Evolutionary conservation across 2,888 invertebrate genomes (phyloP).

Genomic region (Pandemis corylana): DNA sequence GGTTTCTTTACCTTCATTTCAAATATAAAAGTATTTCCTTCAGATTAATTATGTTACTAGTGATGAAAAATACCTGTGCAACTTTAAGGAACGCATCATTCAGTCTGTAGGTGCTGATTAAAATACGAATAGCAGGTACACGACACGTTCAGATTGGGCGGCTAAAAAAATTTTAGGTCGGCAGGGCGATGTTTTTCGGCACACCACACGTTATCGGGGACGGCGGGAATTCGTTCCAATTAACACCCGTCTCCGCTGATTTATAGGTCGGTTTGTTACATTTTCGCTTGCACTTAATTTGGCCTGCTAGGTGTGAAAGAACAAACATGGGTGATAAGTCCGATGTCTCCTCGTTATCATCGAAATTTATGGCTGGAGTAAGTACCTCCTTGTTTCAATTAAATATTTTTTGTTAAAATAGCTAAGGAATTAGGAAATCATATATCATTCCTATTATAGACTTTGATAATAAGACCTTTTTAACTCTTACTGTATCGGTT

Average conservation of each 20-base stretch:
- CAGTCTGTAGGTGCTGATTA: slow-evolving; percentile 18
- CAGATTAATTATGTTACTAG: too few relatives aligned
- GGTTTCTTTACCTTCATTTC: slow-evolving; percentile 46
- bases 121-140: slow-evolving; percentile 33
- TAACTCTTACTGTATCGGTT: neutral
- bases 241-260: slow-evolving; percentile 76
- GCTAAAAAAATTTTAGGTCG: slow-evolving; percentile 30
- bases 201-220: slow-evolving; percentile 61
- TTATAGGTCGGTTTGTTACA: slow-evolving; percentile 70
- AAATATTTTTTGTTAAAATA: neutral
- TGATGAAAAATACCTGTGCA: neutral
- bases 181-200: slow-evolving; percentile 41
- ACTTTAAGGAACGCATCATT: neutral
- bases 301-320: slow-evolving; percentile 68
- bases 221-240: slow-evolving; percentile 78
- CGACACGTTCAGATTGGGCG: slow-evolving; percentile 21
- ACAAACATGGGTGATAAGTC: slow-evolving; percentile 50
- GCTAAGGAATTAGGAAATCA: neutral
- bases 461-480: neutral
- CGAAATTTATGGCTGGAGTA: neutral
- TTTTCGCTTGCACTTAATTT: slow-evolving; percentile 71
- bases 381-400: neutral
- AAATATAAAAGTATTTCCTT: neutral
- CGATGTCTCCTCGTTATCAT: neutral
- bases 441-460: neutral